phyloP scores from a whole-genome alignment of 2,113 vertebrate genomes.

The Oceanodroma tethys region DNA sequence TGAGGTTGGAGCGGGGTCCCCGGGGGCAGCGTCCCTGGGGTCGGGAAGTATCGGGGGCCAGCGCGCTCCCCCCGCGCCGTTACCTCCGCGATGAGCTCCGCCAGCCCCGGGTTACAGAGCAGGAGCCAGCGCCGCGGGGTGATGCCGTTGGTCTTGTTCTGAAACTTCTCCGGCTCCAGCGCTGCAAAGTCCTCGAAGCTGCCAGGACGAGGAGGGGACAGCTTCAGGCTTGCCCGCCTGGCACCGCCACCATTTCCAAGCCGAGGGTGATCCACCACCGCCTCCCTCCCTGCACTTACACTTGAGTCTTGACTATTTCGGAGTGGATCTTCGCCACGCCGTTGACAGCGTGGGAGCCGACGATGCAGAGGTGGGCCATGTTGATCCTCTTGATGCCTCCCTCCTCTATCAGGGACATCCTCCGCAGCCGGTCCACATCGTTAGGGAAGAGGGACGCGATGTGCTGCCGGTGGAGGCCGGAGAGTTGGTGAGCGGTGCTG shows the following conservation, averaged over 20 bases:
- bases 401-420: slow-evolving; percentile 96
- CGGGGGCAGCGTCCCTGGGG: not conserved
- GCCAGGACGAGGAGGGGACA: not conserved
- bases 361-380: slow-evolving; percentile 98
- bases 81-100: slow-evolving; percentile 93
- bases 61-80: accelerated
- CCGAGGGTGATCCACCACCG: accelerated
- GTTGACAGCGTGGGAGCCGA: slow-evolving; percentile 94
- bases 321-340: slow-evolving; percentile 96
- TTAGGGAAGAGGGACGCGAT: slow-evolving; percentile 80
- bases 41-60: accelerated
- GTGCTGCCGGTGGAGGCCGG: slow-evolving; percentile 56
- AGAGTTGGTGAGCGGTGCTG: not conserved
- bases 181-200: slow-evolving; percentile 91
- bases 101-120: slow-evolving; percentile 94
- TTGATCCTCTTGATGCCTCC: slow-evolving; percentile 90
- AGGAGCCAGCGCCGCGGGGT: slow-evolving; percentile 95
- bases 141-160: slow-evolving; percentile 99
- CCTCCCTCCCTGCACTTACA: slow-evolving; percentile 70
- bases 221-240: not conserved
- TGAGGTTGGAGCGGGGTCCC: too few species aligned
- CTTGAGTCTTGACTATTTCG: slow-evolving; percentile 86
- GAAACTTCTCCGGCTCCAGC: slow-evolving; percentile 91
- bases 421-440: slow-evolving; percentile 81
- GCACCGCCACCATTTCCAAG: not conserved